Base-by-base conservation (phyloP, 2,113 vertebrate genomes). In the Sminthopsis crassicaudata region DNA sequence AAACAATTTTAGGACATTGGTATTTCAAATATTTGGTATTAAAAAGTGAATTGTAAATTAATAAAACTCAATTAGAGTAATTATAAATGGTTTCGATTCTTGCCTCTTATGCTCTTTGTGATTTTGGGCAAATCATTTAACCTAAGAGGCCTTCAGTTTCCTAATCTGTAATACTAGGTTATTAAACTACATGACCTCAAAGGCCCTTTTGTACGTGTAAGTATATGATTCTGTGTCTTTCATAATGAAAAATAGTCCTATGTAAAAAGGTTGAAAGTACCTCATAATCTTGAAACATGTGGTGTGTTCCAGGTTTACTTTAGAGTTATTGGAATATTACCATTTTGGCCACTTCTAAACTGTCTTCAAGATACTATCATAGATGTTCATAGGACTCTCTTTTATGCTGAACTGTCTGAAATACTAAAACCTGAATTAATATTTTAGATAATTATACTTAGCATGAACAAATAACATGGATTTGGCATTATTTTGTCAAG, bases 401-500 rank as follows among this genome's bases (percentile, higher is more conserved):
- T 16, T 76, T 90, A 19, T n/a, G 27, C 84, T 88, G 19, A 84
- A 42, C 67, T 84, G n/a, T 16, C 25, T 22, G 12, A 3, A 55
- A 0, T 19, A 50, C 48, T 42, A 91, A 92, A 95, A 36, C n/a
- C 54, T 89, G 51, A 96, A 91, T 96, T 95, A 96, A 55, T 55
- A 88, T 94, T 96, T 95, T 89, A 96, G 95, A 91, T 95, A 84
- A 42, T 92, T 92, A 95, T 94, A 92, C 90, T 95, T 94, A 92
- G 84, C 50, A 95, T 91, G 95, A 97, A 95, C 95, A 98, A 98
- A 97, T 96, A 95, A 48, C 95, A 60, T 92, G 95, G 92, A 92
- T 95, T 96, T 46, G 90, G 90, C n/a, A 46, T 95, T 98, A 97
- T 97, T 97, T 97, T 97, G 95, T 96, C 95, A 96, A 76, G 53